Conservation (phyloP, 2,113 vertebrate genomes). For the Oncorhynchus gorbuscha region DNA sequence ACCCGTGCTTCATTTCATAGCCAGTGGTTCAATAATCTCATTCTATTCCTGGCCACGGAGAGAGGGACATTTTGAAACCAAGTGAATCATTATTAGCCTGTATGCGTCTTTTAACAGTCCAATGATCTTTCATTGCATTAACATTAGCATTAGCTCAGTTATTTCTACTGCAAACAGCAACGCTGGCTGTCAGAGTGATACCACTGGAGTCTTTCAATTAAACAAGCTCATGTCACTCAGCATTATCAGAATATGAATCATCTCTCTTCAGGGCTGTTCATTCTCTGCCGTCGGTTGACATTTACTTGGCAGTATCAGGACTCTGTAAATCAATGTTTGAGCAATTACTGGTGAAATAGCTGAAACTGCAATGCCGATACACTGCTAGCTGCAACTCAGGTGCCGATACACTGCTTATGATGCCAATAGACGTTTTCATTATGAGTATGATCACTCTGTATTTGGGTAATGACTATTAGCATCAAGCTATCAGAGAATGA, state of each 20-base stretch:
- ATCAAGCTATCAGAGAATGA: conserved; percentile 63
- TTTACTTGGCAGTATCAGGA: conserved; percentile 51
- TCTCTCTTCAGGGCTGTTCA: conserved; percentile 41
- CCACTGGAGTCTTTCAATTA: conserved; percentile 41
- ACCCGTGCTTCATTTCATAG: conserved; percentile 22
- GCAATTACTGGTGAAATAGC: conserved; percentile 68
- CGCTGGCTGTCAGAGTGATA: conserved; percentile 34
- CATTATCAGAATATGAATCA: conserved; percentile 39
- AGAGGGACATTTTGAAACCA: conserved; percentile 15
- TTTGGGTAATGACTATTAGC: conserved; percentile 63
- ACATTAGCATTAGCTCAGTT: conserved; percentile 28
- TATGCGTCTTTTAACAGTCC: conserved; percentile 31
- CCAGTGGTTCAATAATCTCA: conserved; percentile 24
- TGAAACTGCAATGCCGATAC: conserved; percentile 49
- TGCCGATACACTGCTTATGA: conserved; percentile 46
- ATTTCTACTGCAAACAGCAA: background rate
- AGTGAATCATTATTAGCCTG: conserved; percentile 36
- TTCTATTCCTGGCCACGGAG: conserved; percentile 35
- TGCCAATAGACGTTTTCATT: conserved; percentile 61
- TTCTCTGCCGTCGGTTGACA: conserved; percentile 46
- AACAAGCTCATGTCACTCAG: conserved; percentile 21
- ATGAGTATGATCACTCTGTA: conserved; percentile 53
- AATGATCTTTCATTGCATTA: conserved; percentile 47
- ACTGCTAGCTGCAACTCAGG: conserved; percentile 47
- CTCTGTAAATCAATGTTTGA: conserved; percentile 57